Evolutionary conservation across 2,113 vertebrate genomes (phyloP).

Genomic region (Ciconia stormi): DNA sequence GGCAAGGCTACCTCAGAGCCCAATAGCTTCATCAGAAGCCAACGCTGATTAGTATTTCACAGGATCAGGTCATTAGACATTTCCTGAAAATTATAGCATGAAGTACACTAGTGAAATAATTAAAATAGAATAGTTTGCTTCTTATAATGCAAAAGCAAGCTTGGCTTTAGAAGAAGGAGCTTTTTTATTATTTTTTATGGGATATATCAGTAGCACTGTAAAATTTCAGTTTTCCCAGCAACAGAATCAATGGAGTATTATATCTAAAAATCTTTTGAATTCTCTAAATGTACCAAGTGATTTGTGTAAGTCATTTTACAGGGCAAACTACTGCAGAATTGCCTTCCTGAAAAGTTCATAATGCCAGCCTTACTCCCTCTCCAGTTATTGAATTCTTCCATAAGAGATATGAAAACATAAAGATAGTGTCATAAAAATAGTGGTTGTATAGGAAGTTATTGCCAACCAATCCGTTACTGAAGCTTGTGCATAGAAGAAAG

Average conservation of each 20-base stretch:
- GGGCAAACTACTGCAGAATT: not conserved
- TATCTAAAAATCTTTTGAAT: not conserved
- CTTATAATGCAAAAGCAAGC: not conserved
- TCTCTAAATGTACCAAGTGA: not conserved
- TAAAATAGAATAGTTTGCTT: not conserved
- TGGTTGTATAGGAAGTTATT: not conserved
- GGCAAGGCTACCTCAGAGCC: not conserved
- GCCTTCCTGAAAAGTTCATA: not conserved
- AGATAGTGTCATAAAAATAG: not conserved
- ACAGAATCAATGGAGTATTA: not conserved
- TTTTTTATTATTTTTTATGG: not conserved
- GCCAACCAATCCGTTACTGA: not conserved
- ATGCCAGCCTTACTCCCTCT: not conserved
- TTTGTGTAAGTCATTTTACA: constrained; percentile 22
- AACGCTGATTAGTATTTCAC: not conserved
- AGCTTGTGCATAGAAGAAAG: not conserved
- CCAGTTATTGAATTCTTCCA: not conserved
- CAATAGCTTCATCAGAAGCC: not conserved
- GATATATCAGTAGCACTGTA: not conserved
- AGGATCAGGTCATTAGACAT: not conserved
- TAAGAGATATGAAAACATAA: not conserved
- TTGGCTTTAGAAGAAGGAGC: not conserved
- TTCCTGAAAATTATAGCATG: not conserved
- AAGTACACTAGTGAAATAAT: not conserved
- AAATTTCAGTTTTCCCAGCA: constrained; percentile 7